Conservation (phyloP, 1,140 invertebrate genomes). For the Linepithema humile region DNA sequence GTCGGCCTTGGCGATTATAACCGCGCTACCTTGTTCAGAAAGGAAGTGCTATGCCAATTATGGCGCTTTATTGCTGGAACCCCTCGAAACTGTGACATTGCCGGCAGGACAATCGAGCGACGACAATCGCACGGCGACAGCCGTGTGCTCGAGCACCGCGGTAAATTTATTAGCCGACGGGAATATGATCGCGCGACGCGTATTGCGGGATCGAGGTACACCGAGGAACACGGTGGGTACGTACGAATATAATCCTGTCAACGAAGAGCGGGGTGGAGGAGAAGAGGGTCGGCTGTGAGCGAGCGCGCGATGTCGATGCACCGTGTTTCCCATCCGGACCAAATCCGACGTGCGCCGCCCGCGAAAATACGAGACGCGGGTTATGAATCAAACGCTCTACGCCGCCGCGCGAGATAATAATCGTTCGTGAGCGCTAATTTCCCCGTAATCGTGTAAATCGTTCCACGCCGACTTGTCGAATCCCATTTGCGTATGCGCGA, state of each 20-base stretch:
- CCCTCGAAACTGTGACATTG: conserved; percentile 64
- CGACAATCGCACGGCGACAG: conserved; percentile 56
- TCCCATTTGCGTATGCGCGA: background rate
- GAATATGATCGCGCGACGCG: conserved; percentile 80
- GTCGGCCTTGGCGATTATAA: no score
- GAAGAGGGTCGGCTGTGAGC: background rate
- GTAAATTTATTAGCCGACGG: conserved; percentile 80
- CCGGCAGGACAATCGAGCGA: conserved; percentile 58
- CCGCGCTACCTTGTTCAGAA: background rate
- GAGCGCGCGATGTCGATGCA: conserved; percentile 67
- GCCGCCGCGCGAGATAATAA: conserved; percentile 77
- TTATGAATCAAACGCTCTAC: conserved; percentile 81
- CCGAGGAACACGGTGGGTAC: conserved; percentile 75
- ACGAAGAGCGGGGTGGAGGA: conserved; percentile 51
- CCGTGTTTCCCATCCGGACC: conserved; percentile 81
- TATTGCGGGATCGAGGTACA: conserved; percentile 75
- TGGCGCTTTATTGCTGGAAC: conserved; percentile 6
- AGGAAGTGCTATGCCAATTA: background rate
- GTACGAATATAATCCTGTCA: conserved; percentile 83
- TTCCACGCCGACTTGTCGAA: conserved; percentile 62
- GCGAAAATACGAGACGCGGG: conserved; percentile 79
- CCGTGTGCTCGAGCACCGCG: conserved; percentile 58
- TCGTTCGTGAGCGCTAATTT: conserved; percentile 80
- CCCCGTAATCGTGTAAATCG: conserved; percentile 69
- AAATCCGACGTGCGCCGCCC: conserved; percentile 76